Evolutionary conservation across 2,113 vertebrate genomes (phyloP), one percentile per base, ranked within the genome.

Genomic region (Aspiorhynchus laticeps): DNA sequence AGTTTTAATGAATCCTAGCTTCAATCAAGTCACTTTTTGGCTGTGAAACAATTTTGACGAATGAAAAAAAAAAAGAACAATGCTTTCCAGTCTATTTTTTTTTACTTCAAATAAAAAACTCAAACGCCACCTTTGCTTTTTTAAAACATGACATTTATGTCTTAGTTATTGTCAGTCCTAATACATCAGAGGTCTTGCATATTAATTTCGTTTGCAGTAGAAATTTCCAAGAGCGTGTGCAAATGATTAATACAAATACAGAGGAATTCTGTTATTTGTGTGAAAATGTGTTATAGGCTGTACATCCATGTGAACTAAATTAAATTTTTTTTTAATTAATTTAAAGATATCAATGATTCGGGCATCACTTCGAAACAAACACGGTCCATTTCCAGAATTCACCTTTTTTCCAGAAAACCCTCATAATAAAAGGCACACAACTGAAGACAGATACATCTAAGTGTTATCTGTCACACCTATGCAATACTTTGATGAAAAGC

Each of bases 1-100:
- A 98, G 97, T 98, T 99, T 99, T 99, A 99, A 99, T 99, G 98
- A 99, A 99, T 98, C 97, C 97, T 96, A 97, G 98, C 98, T 98
- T 98, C 97, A 97, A 97, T 97, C 97, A 98, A 98, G 97, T 97
- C 97, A 97, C 97, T 98, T 97, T 97, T 98, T 98, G 97, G 97
- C 97, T 97, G 98, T 96, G 96, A 97, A 97, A 97, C 97, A 97
- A 98, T 99, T 98, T 98, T 96, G 96, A 97, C 98, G 98, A 99
- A 98, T 99, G 97, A 96, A 97, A 98, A 98, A 98, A 88, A 88
- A 85, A 7, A 81, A 63, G 71, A 87, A 98, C 98, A 98, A 97
- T 97, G 98, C 97, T 97, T 96, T 98, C 95, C 96, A 97, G 96
- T 97, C 96, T 97, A 96, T 96, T 98, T 83, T 31, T 71, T 31